Percentiles rank a stretch among this genome's conserved stretches.
These are phyloP conservation scores for Nomada hirtipes DNA, from an alignment of 2,888 invertebrate species.

Conservation along the genomic window DNA sequence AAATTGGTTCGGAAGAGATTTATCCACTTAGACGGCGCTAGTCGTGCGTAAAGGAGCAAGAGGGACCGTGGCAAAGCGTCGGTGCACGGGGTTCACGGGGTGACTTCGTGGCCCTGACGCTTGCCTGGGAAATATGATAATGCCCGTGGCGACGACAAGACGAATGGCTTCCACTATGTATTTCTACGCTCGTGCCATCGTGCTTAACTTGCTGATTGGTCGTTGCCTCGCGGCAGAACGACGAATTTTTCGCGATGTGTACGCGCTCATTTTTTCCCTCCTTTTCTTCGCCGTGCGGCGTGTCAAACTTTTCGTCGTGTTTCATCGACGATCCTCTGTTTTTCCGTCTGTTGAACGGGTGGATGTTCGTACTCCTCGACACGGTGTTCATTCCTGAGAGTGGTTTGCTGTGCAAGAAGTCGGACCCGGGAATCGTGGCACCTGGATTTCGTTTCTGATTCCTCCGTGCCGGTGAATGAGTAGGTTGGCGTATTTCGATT, in stretches of 20 bases:
- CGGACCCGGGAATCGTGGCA: conserved; percentile 12
- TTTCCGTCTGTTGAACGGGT: conserved; percentile 51
- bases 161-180: conserved; percentile 71
- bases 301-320: conserved; percentile 64
- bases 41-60: conserved; percentile 67
- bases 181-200: conserved; percentile 69
- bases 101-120: conserved; percentile 61
- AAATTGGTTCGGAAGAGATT: conserved; percentile 79
- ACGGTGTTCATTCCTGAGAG: conserved; percentile 64
- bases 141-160: conserved; percentile 78
- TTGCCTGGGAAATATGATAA: conserved; percentile 79
- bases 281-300: conserved; percentile 9
- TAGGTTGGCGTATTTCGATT: conserved; percentile 48
- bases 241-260: conserved; percentile 71
- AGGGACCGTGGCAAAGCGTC: conserved; percentile 42
- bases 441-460: conserved; percentile 22
- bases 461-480: conserved; percentile 10
- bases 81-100: conserved; percentile 47
- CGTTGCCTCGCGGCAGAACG: conserved; percentile 70
- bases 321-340: conserved; percentile 66
- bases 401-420: conserved; percentile 40
- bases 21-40: conserved; percentile 74
- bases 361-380: conserved; percentile 28
- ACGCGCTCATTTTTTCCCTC: conserved; percentile 32
- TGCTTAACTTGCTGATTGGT: conserved; percentile 78